These are phyloP conservation scores for Eubasilissa splendida DNA, from an alignment of 2,888 invertebrate genomes.

Conservation along the genomic window DNA sequence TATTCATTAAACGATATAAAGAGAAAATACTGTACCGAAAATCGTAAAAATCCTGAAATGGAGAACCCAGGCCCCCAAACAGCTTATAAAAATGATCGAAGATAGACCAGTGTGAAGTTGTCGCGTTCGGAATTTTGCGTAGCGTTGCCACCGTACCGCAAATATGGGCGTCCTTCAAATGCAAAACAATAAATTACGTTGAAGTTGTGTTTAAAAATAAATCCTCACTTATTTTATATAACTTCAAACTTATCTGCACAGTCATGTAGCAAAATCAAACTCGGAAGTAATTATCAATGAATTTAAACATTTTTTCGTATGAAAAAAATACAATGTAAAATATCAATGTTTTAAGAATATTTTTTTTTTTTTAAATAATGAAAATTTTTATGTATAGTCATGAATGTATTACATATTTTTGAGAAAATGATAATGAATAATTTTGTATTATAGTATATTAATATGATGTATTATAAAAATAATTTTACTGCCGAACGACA, in stretches of 20 bases:
- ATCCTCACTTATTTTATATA: slow-evolving; percentile 25
- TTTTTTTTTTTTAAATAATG: no score
- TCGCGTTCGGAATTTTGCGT: slow-evolving; percentile 34
- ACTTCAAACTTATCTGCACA: slow-evolving; percentile 14
- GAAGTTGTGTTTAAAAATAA: slow-evolving; percentile 45
- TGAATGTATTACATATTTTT: no score
- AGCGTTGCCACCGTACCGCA: slow-evolving; percentile 39
- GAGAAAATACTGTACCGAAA: slow-evolving; percentile 26
- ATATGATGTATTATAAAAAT: no score
- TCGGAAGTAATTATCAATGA: background rate
- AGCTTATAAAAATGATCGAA: slow-evolving; percentile 9
- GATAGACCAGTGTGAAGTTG: slow-evolving; percentile 48
- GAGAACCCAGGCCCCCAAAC: slow-evolving; percentile 23
- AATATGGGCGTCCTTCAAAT: slow-evolving; percentile 44
- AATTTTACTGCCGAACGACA: no score
- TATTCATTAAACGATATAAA: slow-evolving; percentile 3
- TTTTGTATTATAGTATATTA: no score
- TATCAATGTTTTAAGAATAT: no score
- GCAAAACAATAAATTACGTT: slow-evolving; percentile 41
- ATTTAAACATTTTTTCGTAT: background rate
- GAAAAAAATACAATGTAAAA: no score
- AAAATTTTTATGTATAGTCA: no score
- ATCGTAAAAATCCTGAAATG: slow-evolving; percentile 22
- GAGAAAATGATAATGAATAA: no score
- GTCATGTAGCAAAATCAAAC: background rate